Base-by-base conservation (phyloP, 2,888 invertebrate species). In the Agriopis aurantiaria region DNA sequence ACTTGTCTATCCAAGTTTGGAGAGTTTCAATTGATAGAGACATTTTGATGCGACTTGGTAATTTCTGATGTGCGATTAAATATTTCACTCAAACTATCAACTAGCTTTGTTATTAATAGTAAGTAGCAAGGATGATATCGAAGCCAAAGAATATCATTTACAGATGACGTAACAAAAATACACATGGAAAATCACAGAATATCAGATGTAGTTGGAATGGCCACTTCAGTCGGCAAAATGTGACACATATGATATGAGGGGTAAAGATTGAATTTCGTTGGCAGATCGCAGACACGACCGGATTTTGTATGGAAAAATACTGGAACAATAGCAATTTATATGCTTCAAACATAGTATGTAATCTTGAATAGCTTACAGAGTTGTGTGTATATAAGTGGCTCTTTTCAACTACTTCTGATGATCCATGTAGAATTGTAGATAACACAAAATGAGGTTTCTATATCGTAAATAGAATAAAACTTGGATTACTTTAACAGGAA, bases 31-130 rank as follows among this genome's bases (percentile, higher is more conserved):
- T 43, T 43, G 43, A 10, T 43, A 10, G 9, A 1, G 9, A 43
- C 43, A 51, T 51, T 8, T 51, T n/a, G 48, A 48, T n/a, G 7
- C 7, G 12, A 4, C 7, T n/a, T n/a, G 6, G 7, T 8, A 12
- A 33, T 53, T 41, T 55, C n/a, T 56, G 53, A 41, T 56, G 56
- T 56, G 43, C 56, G 53, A 55, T 55, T 55, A 55, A 40, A 8
- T 3, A 55, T 6, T 33, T 56, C 10, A 14, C 56, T 10, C n/a
- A n/a, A 40, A 53, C 14, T 23, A 12, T 40, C 33, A 33, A 40
- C 33, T 43, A 43, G 43, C 14, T 40, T 40, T 55, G 11, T n/a
- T 41, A 55, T 41, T 41, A 55, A 40, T n/a, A 55, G 1, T 41
- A 41, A 55, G 1, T 41, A 41, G 55, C 41, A 23, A 56, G 43